phyloP scores from a whole-genome alignment of 2,888 invertebrate genomes.

The Athalia cordata region DNA sequence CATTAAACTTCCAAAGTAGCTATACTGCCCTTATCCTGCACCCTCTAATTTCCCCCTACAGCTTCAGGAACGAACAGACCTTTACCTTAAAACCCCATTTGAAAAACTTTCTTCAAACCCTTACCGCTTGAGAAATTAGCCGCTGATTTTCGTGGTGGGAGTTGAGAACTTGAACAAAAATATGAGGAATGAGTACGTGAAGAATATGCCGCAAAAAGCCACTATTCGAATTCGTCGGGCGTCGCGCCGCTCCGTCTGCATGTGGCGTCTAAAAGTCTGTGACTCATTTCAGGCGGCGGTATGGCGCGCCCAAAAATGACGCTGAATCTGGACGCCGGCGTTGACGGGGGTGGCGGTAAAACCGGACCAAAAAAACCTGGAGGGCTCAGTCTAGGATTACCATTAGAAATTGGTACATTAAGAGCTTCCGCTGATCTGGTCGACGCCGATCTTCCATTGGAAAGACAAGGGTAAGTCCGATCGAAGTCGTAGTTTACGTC shows the following conservation, averaged over 20 bases:
- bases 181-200: background rate
- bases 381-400: slow-evolving; percentile 72
- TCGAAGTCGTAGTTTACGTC: slow-evolving; percentile 54
- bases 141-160: too few relatives aligned
- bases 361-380: slow-evolving; percentile 70
- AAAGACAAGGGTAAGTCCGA: slow-evolving; percentile 93
- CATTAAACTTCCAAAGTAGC: slow-evolving; percentile 27
- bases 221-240: background rate
- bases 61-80: background rate
- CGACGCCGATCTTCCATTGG: slow-evolving; percentile 87
- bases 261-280: slow-evolving; percentile 47
- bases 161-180: background rate
- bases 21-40: background rate
- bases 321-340: slow-evolving; percentile 79
- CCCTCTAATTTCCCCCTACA: background rate
- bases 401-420: slow-evolving; percentile 75
- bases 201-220: background rate
- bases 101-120: too few relatives aligned
- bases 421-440: slow-evolving; percentile 83
- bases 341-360: slow-evolving; percentile 69
- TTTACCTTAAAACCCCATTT: too few relatives aligned
- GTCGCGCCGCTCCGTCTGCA: slow-evolving; percentile 48
- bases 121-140: too few relatives aligned
- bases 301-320: slow-evolving; percentile 81
- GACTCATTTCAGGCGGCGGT: slow-evolving; percentile 70